Conservation (phyloP, 2,888 invertebrate species). For the Nomada goodeniana region DNA sequence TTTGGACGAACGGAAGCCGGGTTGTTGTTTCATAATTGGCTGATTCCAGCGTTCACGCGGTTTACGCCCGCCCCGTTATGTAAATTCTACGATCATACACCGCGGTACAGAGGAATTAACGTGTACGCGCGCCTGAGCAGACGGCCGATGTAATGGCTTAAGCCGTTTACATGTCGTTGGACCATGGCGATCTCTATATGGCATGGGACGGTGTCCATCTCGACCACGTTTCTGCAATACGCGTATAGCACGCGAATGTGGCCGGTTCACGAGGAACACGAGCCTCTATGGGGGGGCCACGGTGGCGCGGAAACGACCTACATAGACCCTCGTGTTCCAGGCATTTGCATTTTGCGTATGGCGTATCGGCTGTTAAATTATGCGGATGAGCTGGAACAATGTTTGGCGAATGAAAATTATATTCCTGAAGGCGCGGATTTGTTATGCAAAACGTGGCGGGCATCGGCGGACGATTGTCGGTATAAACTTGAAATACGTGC, state of each 20-base stretch:
- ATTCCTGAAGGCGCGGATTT: too few species aligned
- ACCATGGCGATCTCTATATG: slow-evolving; percentile 22
- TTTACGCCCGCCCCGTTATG: slow-evolving; percentile 68
- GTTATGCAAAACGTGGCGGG: too few species aligned
- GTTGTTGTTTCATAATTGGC: slow-evolving; percentile 33
- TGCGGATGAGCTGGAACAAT: not conserved
- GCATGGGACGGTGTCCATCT: slow-evolving; percentile 32
- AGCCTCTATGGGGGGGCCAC: not conserved
- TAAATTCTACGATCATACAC: slow-evolving; percentile 76
- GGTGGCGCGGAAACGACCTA: slow-evolving; percentile 39
- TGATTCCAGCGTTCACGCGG: slow-evolving; percentile 60
- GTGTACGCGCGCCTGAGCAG: slow-evolving; percentile 68
- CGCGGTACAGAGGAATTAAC: slow-evolving; percentile 75
- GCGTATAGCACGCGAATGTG: not conserved
- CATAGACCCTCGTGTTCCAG: too few species aligned
- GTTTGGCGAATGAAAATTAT: not conserved
- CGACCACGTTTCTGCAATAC: not conserved
- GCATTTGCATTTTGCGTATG: slow-evolving; percentile 69
- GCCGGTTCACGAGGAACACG: slow-evolving; percentile 11
- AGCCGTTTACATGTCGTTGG: slow-evolving; percentile 71
- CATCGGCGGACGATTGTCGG: too few species aligned
- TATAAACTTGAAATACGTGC: too few species aligned
- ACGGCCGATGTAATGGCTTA: slow-evolving; percentile 70
- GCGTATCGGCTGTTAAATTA: not conserved
- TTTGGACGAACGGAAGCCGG: too few species aligned